These are phyloP conservation scores for Paraplagusia blochii DNA, from an alignment of 2,113 vertebrate species.

Conservation along the genomic window DNA sequence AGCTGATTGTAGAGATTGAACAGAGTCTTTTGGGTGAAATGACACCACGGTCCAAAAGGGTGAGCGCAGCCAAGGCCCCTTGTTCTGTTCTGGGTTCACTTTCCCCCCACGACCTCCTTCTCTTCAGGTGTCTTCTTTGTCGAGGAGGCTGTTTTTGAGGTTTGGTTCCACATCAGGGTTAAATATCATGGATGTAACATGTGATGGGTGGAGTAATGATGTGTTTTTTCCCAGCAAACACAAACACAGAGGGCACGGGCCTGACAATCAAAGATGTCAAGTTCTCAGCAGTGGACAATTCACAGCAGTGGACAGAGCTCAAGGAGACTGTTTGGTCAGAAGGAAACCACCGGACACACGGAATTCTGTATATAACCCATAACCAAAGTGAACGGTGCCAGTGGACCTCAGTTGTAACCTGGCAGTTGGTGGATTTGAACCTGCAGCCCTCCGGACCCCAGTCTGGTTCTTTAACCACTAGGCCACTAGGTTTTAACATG, in stretches of 20 bases:
- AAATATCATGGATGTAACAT: slow-evolving; percentile 24
- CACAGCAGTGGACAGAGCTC: too few relatives aligned
- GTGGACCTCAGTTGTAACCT: too few relatives aligned
- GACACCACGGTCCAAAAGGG: slow-evolving; percentile 57
- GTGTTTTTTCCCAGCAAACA: slow-evolving; percentile 57
- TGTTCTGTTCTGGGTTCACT: slow-evolving; percentile 43
- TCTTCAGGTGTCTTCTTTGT: slow-evolving; percentile 38
- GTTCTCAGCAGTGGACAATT: slow-evolving; percentile 11
- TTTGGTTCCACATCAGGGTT: slow-evolving; percentile 56
- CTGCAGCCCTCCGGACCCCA: too few relatives aligned
- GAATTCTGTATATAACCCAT: too few relatives aligned
- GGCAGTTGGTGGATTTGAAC: too few relatives aligned
- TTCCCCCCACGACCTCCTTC: background rate
- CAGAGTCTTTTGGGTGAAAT: slow-evolving; percentile 58
- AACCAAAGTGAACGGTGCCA: too few relatives aligned
- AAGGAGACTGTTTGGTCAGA: too few relatives aligned
- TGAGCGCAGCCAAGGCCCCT: slow-evolving; percentile 37
- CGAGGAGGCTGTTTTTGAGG: slow-evolving; percentile 22
- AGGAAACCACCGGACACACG: too few relatives aligned
- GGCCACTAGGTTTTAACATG: too few relatives aligned
- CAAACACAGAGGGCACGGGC: slow-evolving; percentile 45
- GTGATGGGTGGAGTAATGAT: slow-evolving; percentile 56
- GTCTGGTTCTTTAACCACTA: too few relatives aligned
- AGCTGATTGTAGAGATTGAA: slow-evolving; percentile 59
- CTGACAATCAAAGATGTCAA: slow-evolving; percentile 49